phyloP scores from a whole-genome alignment of 2,888 invertebrate species.

The Ganaspis brasiliensis region DNA sequence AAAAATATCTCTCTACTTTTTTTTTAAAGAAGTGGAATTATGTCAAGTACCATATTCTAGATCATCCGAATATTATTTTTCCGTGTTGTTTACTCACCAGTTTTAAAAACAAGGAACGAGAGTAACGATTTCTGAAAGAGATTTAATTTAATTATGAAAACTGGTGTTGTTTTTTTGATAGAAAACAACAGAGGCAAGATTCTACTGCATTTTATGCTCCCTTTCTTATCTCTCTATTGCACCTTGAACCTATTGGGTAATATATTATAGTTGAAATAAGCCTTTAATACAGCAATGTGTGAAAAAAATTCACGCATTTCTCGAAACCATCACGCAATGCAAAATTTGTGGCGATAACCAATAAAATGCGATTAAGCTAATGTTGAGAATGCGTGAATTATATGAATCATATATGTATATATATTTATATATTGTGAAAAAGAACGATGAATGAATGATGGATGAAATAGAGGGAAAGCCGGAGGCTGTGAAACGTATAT shows the following conservation, averaged over 20 bases:
- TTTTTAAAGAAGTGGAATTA: too few relatives aligned
- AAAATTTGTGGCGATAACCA: constrained; percentile 7
- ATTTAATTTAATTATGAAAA: too few relatives aligned
- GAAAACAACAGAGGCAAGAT: background rate
- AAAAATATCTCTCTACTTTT: too few relatives aligned
- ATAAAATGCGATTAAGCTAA: constrained; percentile 16
- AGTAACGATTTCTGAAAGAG: background rate
- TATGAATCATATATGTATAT: constrained; percentile 9
- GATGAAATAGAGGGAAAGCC: constrained; percentile 13
- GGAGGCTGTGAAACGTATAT: constrained; percentile 13
- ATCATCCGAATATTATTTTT: too few relatives aligned
- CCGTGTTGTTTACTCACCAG: too few relatives aligned
- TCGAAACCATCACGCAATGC: background rate
- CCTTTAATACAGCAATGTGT: background rate
- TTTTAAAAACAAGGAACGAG: background rate
- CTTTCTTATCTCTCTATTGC: background rate
- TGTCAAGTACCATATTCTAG: too few relatives aligned
- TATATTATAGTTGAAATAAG: background rate
- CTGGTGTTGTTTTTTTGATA: background rate
- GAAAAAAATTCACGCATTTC: background rate
- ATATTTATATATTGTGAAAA: too few relatives aligned
- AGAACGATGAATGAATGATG: constrained; percentile 1
- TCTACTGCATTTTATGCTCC: background rate
- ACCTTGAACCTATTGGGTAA: constrained; percentile 1
- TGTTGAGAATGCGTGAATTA: constrained; percentile 19